phyloP scores from a whole-genome alignment of 1,140 invertebrate genomes.

The Steinernema khuongi region DNA sequence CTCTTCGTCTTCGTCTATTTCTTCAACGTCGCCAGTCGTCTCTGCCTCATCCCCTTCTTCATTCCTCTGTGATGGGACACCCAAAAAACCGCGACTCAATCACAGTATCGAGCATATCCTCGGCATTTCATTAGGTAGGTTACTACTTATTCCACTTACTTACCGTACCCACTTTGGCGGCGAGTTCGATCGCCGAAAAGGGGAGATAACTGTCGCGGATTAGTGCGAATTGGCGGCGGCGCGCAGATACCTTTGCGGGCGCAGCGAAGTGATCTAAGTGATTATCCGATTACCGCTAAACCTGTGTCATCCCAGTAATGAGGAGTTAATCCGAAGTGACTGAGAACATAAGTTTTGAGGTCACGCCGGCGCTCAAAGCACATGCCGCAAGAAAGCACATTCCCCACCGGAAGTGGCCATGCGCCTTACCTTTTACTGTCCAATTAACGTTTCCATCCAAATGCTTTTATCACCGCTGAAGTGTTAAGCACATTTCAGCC shows the following conservation, averaged over 20 bases:
- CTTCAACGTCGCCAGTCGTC: neutral
- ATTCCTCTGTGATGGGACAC: neutral
- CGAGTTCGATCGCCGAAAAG: neutral
- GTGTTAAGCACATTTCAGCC: too few relatives aligned
- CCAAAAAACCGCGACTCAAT: constrained; percentile 9
- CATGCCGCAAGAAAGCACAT: neutral
- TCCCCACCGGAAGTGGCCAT: neutral
- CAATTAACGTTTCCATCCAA: too few relatives aligned
- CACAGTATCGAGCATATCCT: constrained; percentile 38
- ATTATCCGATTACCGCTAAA: constrained; percentile 1
- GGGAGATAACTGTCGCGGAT: neutral
- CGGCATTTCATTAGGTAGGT: constrained; percentile 36
- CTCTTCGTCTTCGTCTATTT: neutral
- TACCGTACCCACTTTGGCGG: neutral
- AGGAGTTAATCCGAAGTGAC: constrained; percentile 13
- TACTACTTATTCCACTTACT: neutral
- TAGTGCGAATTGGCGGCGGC: neutral
- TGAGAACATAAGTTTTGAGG: constrained; percentile 10
- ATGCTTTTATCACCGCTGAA: neutral
- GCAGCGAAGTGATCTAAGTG: constrained; percentile 10
- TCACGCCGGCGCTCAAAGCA: neutral
- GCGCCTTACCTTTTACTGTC: too few relatives aligned
- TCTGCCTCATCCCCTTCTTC: neutral
- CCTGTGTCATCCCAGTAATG: neutral
- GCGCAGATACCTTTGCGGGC: constrained; percentile 6